Conservation (phyloP, 2,113 vertebrate genomes). For the Pycnonotus jocosus region DNA sequence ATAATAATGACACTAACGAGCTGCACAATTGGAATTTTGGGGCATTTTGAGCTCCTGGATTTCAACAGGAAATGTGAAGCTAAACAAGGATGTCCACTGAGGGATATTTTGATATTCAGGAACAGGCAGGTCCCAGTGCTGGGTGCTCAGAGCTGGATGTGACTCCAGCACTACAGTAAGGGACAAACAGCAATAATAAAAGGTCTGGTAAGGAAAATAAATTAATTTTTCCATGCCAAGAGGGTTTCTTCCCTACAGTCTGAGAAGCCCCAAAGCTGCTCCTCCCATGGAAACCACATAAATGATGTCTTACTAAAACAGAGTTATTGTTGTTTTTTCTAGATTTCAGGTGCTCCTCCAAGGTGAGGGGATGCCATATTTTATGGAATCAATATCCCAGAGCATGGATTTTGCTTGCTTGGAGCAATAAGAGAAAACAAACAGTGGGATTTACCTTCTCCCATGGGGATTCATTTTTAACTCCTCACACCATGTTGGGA, state of each 20-base stretch:
- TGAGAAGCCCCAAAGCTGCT: background rate
- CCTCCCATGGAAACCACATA: background rate
- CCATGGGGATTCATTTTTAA: conserved; percentile 8
- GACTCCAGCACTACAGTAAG: background rate
- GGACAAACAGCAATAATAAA: background rate
- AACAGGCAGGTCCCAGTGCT: background rate
- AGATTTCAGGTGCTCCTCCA: background rate
- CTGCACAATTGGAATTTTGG: background rate
- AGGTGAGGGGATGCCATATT: background rate
- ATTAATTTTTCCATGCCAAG: background rate
- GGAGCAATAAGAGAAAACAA: conserved; percentile 5
- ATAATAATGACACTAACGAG: background rate
- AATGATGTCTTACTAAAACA: background rate
- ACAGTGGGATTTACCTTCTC: conserved; percentile 4
- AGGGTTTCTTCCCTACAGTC: background rate
- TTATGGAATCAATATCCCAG: conserved; percentile 20
- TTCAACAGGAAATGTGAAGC: background rate
- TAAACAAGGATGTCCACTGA: background rate
- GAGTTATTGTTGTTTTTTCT: background rate
- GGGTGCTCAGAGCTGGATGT: background rate
- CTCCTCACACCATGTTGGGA: background rate
- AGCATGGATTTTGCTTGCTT: conserved; percentile 24
- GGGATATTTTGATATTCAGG: background rate
- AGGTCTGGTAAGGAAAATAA: background rate
- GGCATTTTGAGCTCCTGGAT: background rate